These are phyloP conservation scores for Odocoileus virginianus DNA, from an alignment of 2,113 vertebrate species.

Conservation along the genomic window DNA sequence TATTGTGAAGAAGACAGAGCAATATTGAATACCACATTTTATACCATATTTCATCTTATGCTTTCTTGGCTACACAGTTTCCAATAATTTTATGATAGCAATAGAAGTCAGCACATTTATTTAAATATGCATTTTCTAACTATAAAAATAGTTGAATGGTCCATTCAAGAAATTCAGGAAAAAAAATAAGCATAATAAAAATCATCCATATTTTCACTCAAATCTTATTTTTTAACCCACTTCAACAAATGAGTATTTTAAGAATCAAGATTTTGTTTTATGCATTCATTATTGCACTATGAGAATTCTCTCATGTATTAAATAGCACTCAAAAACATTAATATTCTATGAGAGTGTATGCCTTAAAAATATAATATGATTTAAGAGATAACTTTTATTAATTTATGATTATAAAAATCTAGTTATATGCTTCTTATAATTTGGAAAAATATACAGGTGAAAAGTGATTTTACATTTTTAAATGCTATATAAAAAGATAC, in stretches of 20 bases:
- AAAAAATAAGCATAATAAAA: not conserved
- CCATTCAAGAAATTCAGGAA: not conserved
- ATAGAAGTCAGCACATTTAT: not conserved
- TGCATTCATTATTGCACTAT: not conserved
- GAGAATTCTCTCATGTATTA: not conserved
- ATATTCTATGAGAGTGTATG: not conserved
- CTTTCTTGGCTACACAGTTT: not conserved
- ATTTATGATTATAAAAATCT: not conserved
- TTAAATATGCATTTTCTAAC: not conserved
- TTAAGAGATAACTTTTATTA: not conserved
- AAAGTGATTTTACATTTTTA: not conserved
- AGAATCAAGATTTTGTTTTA: slow-evolving; percentile 3
- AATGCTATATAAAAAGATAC: not conserved
- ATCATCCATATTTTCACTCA: not conserved
- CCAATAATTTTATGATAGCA: not conserved
- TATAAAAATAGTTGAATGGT: not conserved
- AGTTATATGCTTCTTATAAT: not conserved
- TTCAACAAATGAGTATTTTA: not conserved
- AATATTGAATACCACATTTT: not conserved
- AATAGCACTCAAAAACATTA: not conserved
- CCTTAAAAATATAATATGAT: not conserved
- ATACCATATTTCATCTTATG: not conserved
- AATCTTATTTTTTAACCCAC: not conserved
- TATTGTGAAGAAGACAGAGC: not conserved
- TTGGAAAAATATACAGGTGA: not conserved